Percentiles rank a stretch among this genome's conserved stretches.
Evolutionary conservation across 92 coral and sea anemone genomes (phyloP).

Genomic region (Zoanthus sociatus): DNA sequence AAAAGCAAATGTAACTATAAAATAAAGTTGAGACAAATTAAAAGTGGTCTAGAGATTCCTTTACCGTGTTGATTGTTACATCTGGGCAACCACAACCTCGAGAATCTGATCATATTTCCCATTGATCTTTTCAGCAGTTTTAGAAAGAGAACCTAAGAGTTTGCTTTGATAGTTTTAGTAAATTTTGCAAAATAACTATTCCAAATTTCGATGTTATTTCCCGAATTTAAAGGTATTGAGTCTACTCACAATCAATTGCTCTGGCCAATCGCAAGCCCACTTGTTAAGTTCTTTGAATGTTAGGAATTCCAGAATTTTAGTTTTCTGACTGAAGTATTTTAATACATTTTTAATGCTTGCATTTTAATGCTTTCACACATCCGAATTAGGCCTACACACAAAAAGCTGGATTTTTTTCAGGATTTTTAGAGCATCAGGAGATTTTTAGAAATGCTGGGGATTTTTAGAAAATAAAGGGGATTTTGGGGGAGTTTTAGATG

Average conservation of each 20-base stretch:
- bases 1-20: neutral
- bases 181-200: neutral
- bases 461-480: too few species aligned
- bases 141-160: neutral
- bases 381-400: too few species aligned
- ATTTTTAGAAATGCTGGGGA: too few species aligned
- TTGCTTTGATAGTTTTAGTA: neutral
- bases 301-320: conserved; percentile 10
- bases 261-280: neutral
- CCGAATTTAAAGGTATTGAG: neutral
- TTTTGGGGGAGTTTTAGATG: too few species aligned
- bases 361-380: too few species aligned
- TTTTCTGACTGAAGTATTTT: neutral
- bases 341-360: neutral
- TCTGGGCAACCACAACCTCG: neutral
- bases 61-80: neutral
- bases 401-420: too few species aligned
- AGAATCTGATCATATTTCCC: neutral
- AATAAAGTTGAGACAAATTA: neutral
- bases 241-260: neutral
- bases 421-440: too few species aligned
- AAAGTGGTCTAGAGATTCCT: neutral
- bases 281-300: conserved; percentile 18
- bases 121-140: neutral
- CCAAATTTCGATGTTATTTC: neutral